A percentile compares a stretch with the other conserved stretches of the same genome.
Evolutionary conservation across 2,113 vertebrate species (phyloP).

Genomic region (Lethenteron reissneri): DNA sequence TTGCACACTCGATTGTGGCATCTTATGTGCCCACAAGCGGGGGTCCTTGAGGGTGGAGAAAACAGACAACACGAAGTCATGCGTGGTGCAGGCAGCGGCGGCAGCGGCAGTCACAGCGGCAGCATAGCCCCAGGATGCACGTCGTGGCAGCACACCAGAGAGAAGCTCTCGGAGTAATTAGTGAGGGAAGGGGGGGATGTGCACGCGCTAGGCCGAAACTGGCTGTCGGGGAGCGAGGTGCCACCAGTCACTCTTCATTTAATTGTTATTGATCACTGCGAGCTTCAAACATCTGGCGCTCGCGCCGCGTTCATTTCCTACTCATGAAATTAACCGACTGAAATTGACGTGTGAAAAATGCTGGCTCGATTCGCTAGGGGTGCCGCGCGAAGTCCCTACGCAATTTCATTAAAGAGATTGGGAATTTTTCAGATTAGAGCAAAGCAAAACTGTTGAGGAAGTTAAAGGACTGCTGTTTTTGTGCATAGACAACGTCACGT

Average conservation of each 20-base stretch:
- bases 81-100: no score
- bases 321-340: constrained; percentile 6
- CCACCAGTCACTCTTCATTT: constrained; percentile 6
- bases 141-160: not conserved
- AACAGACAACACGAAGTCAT: no score
- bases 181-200: not conserved
- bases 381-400: not conserved
- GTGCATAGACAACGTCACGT: no score
- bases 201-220: constrained; percentile 1
- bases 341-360: constrained; percentile 7
- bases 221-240: constrained; percentile 2
- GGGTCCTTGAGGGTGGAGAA: no score
- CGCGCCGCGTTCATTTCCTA: constrained; percentile 5
- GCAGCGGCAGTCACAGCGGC: no score
- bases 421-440: no score
- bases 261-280: constrained; percentile 6
- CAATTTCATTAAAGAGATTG: not conserved
- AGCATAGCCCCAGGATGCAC: not conserved
- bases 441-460: no score
- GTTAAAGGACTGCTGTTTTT: no score
- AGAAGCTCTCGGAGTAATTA: constrained; percentile 4
- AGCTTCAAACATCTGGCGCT: constrained; percentile 5
- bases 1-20: no score
- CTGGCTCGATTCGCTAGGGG: not conserved
- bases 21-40: no score